Conservation (phyloP, 2,888 invertebrate species). For the Plagiodera versicolora region DNA sequence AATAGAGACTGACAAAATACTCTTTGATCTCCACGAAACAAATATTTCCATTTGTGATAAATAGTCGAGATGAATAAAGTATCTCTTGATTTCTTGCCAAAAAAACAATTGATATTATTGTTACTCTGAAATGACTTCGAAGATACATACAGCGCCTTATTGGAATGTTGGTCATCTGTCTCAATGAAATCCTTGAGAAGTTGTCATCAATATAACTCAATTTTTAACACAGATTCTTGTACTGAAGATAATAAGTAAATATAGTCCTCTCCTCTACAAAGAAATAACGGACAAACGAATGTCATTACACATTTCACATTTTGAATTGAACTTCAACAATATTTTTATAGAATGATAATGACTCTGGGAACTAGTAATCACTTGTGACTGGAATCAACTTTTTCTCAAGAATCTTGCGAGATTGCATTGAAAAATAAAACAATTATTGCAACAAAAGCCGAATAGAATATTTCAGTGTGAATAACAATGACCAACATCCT, state of each 20-base stretch:
- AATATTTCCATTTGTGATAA: slow-evolving; percentile 30
- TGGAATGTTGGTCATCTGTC: background rate
- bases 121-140: slow-evolving; percentile 1
- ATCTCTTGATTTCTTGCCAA: slow-evolving; percentile 32
- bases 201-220: background rate
- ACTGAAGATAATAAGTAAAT: too few relatives aligned
- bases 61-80: slow-evolving; percentile 26
- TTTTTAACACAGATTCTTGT: too few relatives aligned
- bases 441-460: background rate
- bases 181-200: background rate
- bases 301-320: too few relatives aligned
- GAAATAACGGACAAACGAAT: too few relatives aligned
- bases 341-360: background rate
- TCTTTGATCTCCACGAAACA: slow-evolving; percentile 29
- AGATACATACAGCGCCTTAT: background rate
- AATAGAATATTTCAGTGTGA: background rate
- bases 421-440: background rate
- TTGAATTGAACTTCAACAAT: background rate
- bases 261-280: too few relatives aligned
- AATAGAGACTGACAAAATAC: slow-evolving; percentile 18
- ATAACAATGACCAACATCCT: background rate
- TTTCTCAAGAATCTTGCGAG: background rate
- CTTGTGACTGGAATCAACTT: background rate
- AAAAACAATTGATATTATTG: slow-evolving; percentile 31
- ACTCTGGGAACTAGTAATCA: background rate